Evolutionary conservation across 2,888 invertebrate species (phyloP).

Genomic region (Rhagonycha fulva): DNA sequence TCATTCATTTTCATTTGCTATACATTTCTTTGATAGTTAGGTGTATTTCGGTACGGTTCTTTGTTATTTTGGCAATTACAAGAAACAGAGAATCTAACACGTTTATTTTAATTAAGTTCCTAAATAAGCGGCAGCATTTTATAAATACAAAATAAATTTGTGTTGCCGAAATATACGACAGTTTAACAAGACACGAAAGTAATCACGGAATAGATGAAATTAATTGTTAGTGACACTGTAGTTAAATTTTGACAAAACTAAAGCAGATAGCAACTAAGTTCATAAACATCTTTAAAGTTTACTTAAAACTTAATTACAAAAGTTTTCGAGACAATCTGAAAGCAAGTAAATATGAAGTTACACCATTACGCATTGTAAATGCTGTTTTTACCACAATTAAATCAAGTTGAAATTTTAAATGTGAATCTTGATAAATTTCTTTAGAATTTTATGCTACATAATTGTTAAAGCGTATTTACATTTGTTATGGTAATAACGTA

Average conservation of each 20-base stretch:
- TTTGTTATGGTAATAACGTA: neutral
- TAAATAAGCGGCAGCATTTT: neutral
- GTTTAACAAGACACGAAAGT: neutral
- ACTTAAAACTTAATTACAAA: constrained; percentile 21
- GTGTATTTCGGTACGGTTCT: neutral
- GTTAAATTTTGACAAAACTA: constrained; percentile 15
- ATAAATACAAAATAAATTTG: neutral
- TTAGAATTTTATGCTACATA: neutral
- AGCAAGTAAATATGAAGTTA: constrained; percentile 22
- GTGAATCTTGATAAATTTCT: constrained; percentile 6
- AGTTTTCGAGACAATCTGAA: constrained; percentile 20
- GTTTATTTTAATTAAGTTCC: neutral
- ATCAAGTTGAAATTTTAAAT: constrained; percentile 12
- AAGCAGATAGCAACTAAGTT: constrained; percentile 16
- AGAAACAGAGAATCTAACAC: neutral
- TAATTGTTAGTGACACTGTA: neutral
- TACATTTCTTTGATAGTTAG: constrained; percentile 9
- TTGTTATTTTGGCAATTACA: constrained; percentile 14
- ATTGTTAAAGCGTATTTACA: neutral
- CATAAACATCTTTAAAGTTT: constrained; percentile 15
- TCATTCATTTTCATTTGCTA: constrained; percentile 9
- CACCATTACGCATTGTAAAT: constrained; percentile 13
- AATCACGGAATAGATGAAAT: neutral
- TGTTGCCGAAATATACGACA: neutral
- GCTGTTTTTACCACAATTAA: constrained; percentile 16